Conservation (phyloP, 2,888 invertebrate genomes). For the Microchrysa polita region DNA sequence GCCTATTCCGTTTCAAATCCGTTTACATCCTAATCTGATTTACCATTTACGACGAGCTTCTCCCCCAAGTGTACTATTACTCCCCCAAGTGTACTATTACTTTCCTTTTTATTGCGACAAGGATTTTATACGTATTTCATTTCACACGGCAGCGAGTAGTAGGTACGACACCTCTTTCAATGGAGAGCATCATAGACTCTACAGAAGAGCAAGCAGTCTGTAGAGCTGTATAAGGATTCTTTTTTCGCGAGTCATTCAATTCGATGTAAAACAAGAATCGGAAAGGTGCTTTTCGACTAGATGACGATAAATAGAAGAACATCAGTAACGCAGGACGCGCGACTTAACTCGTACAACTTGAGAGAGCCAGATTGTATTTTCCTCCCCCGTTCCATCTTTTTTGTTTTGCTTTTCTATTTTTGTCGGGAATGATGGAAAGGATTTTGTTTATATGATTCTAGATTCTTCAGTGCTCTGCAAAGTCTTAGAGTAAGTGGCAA, state of each 20-base stretch:
- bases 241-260: neutral
- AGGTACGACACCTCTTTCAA: too few relatives aligned
- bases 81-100: conserved; percentile 31
- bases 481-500: conserved; percentile 32
- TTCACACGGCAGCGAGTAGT: neutral
- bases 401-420: too few relatives aligned
- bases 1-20: conserved; percentile 31
- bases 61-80: conserved; percentile 27
- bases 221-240: neutral
- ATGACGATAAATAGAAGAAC: too few relatives aligned
- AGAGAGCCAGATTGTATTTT: conserved; percentile 14
- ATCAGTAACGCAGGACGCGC: neutral
- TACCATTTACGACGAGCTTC: conserved; percentile 39
- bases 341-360: neutral
- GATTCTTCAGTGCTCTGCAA: too few relatives aligned
- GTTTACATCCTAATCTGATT: conserved; percentile 43
- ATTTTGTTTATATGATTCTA: conserved; percentile 28
- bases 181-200: neutral
- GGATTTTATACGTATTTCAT: conserved; percentile 34
- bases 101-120: conserved; percentile 42
- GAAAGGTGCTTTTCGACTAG: neutral
- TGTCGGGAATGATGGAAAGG: conserved; percentile 26
- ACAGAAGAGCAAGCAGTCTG: too few relatives aligned
- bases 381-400: too few relatives aligned
- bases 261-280: neutral